A percentile compares a stretch with the other conserved stretches of the same genome.
Conservation (phyloP, 2,888 invertebrate species). For the Mimachlamys varia region DNA sequence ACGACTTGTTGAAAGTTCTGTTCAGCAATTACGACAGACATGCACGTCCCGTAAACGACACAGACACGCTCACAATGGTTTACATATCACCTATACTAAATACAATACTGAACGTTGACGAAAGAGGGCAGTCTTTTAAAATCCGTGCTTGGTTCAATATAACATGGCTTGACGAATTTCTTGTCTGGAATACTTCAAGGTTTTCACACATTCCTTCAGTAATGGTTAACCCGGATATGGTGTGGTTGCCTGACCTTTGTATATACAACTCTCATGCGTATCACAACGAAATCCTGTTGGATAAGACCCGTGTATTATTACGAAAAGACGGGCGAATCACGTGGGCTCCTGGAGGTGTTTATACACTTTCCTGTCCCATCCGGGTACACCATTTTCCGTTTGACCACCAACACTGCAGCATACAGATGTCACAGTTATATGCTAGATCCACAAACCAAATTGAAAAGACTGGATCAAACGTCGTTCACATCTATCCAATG, state of each 20-base stretch:
- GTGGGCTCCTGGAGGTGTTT: not conserved
- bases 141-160: not conserved
- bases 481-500: not conserved
- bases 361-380: not conserved
- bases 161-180: not conserved
- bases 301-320: not conserved
- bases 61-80: not conserved
- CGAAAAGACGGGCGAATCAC: not conserved
- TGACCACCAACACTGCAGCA: conserved; percentile 13
- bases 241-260: not conserved
- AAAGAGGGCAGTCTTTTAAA: not conserved
- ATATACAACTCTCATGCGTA: not conserved
- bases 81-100: not conserved
- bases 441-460: not conserved
- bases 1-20: not conserved
- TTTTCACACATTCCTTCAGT: not conserved
- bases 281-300: not conserved
- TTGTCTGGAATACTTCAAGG: not conserved
- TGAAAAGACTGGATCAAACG: not conserved
- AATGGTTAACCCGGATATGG: not conserved
- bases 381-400: not conserved
- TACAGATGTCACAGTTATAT: not conserved
- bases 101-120: not conserved
- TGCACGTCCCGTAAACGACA: not conserved
- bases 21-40: not conserved